phyloP scores from a whole-genome alignment of 2,888 invertebrate genomes.

The Nemurella pictetii region DNA sequence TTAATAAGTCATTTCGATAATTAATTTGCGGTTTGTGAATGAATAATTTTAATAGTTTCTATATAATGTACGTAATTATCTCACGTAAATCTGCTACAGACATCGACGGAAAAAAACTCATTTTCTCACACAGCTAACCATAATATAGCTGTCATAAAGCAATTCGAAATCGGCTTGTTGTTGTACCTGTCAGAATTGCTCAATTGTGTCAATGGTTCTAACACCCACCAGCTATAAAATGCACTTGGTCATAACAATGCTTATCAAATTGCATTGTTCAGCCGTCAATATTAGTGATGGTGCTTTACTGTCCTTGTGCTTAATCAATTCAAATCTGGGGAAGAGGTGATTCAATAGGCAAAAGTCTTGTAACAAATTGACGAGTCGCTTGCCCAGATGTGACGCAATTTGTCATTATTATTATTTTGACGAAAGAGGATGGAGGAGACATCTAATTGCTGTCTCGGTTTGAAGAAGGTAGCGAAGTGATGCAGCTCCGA shows the following conservation, averaged over 20 bases:
- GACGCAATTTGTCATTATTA: neutral
- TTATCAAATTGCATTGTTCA: neutral
- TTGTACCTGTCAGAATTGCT: neutral
- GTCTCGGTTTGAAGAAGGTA: neutral
- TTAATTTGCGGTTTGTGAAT: neutral
- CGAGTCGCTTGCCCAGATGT: neutral
- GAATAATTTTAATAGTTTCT: neutral
- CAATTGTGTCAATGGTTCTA: neutral
- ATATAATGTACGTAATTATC: neutral
- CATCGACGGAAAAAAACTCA: neutral
- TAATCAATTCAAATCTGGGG: neutral
- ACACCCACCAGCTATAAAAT: neutral
- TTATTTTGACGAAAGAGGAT: neutral
- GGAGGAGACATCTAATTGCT: neutral
- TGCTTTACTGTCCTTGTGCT: neutral
- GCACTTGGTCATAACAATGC: neutral
- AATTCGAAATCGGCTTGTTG: neutral
- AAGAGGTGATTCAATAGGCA: neutral
- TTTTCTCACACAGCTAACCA: neutral
- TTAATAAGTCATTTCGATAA: neutral
- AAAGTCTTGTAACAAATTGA: neutral
- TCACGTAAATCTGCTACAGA: neutral
- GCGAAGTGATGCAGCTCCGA: neutral
- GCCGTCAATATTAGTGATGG: neutral
- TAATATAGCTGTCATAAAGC: neutral